Evolutionary conservation across 2,113 vertebrate species (phyloP).

Genomic region (Passer montanus): DNA sequence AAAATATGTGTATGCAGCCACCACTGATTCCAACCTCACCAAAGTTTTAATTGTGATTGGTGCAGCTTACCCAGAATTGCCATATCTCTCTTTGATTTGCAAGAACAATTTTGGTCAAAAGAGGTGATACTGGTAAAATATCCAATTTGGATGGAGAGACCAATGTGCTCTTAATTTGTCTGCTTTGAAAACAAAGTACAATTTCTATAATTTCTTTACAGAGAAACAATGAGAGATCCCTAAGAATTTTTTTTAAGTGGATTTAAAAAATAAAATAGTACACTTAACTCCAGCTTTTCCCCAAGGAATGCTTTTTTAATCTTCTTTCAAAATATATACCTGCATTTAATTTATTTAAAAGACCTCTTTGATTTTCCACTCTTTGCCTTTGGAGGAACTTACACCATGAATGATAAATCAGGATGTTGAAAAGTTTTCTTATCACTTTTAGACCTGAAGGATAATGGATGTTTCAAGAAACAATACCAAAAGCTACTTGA

Average conservation of each 20-base stretch:
- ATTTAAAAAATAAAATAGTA: not conserved
- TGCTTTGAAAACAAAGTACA: not conserved
- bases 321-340: not conserved
- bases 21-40: not conserved
- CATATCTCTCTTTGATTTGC: not conserved
- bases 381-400: not conserved
- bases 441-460: not conserved
- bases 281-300: not conserved
- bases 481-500: not conserved
- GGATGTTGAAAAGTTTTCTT: not conserved
- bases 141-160: not conserved
- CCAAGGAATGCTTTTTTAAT: not conserved
- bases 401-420: not conserved
- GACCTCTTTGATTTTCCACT: not conserved
- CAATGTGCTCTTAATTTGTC: rapidly evolving
- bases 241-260: not conserved
- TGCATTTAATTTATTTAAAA: not conserved
- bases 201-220: not conserved
- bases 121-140: rapidly evolving
- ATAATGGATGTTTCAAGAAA: not conserved
- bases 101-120: not conserved
- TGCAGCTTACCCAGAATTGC: not conserved
- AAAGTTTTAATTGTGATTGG: not conserved
- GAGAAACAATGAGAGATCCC: not conserved
- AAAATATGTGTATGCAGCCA: not conserved